Base-by-base conservation (phyloP, 2,113 vertebrate genomes). In the Indri indri region DNA sequence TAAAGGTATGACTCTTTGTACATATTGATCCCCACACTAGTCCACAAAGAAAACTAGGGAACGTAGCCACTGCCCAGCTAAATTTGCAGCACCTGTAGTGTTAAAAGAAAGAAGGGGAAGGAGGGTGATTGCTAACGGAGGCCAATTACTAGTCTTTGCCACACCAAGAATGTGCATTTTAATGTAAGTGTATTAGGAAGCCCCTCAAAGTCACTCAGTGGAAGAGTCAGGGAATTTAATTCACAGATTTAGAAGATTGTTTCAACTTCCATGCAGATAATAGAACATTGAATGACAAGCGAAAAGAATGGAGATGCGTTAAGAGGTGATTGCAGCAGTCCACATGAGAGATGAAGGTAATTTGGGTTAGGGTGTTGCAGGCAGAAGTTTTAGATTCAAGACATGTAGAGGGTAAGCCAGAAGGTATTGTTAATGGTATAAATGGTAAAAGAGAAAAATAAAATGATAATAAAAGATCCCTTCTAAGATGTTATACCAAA, bases 1-100 rank as follows among this genome's bases (percentile, higher is more conserved):
- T 71, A 90, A 42, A 1, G 16, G 2, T n/a, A 2, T 66, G 27
- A 52, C 27, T 71, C 30, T 17, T 87, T 47, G 6, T 42, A 65
- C 5, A n/a, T 6, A 40, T 47, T 57, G 23, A 13, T 85, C 61
- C 0, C 0, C 8, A 47, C 0, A 10, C 5, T 47, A 23, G 30
- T 68, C 8, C 8, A 57, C 18, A n/a, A 42, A 57, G 57, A 27
- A 66, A 88, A 11, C 34, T 57, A 84, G 9, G 16, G 4, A 61
- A 77, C 17, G 30, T 40, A 80, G 25, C 5, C 11, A 23, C 6
- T 81, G 27, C 1, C 22, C 6, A 37, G 17, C 12, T 76, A 47
- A 52, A 68, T 45, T 68, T 88, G 42, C 40, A 80, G 8, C 22
- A 8, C 34, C 27, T 10, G 40, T 65, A 25, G n/a, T 82, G 40